Evolutionary conservation across 2,113 vertebrate species (phyloP).

Genomic region (Cathartes aura): DNA sequence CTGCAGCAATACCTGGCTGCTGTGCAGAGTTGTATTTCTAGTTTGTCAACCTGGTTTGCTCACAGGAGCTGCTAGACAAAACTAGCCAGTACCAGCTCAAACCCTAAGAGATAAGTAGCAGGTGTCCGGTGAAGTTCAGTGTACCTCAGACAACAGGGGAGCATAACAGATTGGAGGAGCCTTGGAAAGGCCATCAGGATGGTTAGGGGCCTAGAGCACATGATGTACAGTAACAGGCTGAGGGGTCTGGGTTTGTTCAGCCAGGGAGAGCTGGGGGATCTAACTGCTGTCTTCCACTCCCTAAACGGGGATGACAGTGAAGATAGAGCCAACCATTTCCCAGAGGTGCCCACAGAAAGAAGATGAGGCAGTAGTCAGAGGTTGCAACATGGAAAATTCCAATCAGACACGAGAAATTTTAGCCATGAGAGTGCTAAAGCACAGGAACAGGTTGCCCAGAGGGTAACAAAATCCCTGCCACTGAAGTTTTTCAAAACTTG

Average conservation of each 20-base stretch:
- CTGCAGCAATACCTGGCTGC: neutral
- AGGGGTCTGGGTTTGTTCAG: neutral
- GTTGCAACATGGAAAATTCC: neutral
- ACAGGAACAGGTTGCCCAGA: neutral
- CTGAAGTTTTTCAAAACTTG: neutral
- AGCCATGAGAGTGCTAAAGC: neutral
- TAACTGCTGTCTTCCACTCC: neutral
- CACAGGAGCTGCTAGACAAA: fast-evolving
- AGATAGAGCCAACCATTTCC: neutral
- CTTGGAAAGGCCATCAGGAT: neutral
- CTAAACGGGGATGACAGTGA: neutral
- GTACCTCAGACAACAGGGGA: neutral
- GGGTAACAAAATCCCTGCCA: neutral
- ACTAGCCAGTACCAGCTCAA: neutral
- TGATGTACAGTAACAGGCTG: neutral
- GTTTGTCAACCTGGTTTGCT: neutral
- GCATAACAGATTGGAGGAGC: neutral
- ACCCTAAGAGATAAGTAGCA: neutral
- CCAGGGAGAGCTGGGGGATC: neutral
- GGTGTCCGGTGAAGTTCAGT: neutral
- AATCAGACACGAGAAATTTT: neutral
- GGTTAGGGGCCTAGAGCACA: too few relatives aligned
- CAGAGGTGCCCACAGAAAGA: neutral
- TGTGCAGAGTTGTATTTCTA: neutral
- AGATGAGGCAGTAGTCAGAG: neutral